Conservation (phyloP, 2,113 vertebrate species). For the Brachyhypopomus occidentalis region DNA sequence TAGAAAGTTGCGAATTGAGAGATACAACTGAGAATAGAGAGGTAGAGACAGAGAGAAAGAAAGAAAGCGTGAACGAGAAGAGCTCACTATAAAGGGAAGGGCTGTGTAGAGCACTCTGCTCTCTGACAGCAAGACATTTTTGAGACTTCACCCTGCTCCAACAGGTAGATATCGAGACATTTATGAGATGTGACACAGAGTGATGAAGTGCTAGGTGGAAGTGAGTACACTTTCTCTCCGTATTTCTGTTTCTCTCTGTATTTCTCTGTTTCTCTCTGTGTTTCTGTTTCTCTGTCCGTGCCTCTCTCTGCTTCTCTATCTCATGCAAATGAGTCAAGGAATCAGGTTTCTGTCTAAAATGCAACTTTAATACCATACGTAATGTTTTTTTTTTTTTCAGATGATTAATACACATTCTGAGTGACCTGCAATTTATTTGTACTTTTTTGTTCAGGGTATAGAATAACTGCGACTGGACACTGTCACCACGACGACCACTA, state of each 20-base stretch:
- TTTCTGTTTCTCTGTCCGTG: background rate
- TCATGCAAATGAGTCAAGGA: too few relatives aligned
- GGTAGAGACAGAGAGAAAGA: slow-evolving; percentile 32
- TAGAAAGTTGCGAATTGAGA: slow-evolving; percentile 18
- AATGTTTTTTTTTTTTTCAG: too few relatives aligned
- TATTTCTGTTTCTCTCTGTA: background rate
- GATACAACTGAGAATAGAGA: slow-evolving; percentile 9
- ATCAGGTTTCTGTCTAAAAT: too few relatives aligned
- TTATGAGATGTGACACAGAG: slow-evolving; percentile 1
- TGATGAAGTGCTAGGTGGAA: slow-evolving; percentile 25
- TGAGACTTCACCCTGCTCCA: background rate
- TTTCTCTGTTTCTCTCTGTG: background rate
- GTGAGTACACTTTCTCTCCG: slow-evolving; percentile 32
- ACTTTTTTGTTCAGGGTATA: background rate
- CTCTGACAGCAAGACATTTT: slow-evolving; percentile 6
- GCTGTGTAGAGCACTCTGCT: slow-evolving; percentile 6
- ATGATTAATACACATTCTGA: too few relatives aligned
- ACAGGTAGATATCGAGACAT: slow-evolving; percentile 10
- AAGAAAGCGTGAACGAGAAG: slow-evolving; percentile 17
- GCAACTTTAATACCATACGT: too few relatives aligned
- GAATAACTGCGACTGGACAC: background rate
- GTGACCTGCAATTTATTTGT: too few relatives aligned
- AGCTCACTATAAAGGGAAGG: slow-evolving; percentile 35
- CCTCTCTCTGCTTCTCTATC: background rate
- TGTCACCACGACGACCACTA: background rate